Evolutionary conservation across 2,113 vertebrate genomes (phyloP).

Genomic region (Zootoca vivipara): DNA sequence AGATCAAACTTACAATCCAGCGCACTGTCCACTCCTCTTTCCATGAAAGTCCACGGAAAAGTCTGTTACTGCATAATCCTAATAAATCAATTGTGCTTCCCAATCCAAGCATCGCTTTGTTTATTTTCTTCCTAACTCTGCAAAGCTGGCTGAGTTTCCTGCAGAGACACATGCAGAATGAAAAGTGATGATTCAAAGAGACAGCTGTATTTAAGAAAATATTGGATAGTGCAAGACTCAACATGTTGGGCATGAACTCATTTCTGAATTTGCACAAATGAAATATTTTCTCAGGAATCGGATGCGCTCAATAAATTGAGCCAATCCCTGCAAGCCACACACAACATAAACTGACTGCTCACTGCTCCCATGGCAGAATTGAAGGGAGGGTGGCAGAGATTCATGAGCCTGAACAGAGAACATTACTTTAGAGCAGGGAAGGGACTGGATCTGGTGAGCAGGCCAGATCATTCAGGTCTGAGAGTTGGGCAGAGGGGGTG

Average conservation of each 20-base stretch:
- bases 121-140: background rate
- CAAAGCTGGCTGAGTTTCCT: background rate
- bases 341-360: background rate
- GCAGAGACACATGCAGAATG: background rate
- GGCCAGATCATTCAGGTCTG: too few relatives aligned
- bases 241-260: background rate
- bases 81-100: background rate
- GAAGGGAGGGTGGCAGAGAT: background rate
- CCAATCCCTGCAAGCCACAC: background rate
- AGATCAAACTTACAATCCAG: background rate
- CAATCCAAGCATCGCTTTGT: background rate
- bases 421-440: background rate
- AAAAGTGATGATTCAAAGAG: slow-evolving; percentile 4
- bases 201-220: background rate
- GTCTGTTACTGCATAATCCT: background rate
- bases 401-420: background rate
- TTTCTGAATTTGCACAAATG: slow-evolving; percentile 8
- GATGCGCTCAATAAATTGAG: background rate
- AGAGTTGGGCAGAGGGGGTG: too few relatives aligned
- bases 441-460: too few relatives aligned
- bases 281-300: background rate
- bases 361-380: background rate
- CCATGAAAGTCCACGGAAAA: background rate
- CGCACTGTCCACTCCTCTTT: background rate
- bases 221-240: background rate